phyloP scores from a whole-genome alignment of 2,113 vertebrate species.

The Chascanopsetta lugubris region DNA sequence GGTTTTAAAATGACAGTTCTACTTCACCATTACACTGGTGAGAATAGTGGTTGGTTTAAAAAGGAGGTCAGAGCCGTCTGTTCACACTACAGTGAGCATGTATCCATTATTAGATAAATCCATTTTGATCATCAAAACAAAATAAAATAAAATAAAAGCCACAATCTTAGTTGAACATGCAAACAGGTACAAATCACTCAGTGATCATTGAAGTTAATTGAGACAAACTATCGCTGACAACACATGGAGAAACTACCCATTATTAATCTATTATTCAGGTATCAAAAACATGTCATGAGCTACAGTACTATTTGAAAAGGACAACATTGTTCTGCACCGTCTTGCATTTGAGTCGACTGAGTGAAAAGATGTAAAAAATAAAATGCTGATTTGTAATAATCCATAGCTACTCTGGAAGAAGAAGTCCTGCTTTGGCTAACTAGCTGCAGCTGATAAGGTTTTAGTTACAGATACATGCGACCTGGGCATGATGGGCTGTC shows the following conservation, averaged over 20 bases:
- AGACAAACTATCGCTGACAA: constrained; percentile 46
- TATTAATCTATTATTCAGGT: constrained; percentile 46
- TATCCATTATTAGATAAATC: constrained; percentile 38
- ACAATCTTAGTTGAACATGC: constrained; percentile 44
- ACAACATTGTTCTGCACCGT: constrained; percentile 49
- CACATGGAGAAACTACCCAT: constrained; percentile 38
- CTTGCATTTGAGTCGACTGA: constrained; percentile 38
- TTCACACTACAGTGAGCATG: constrained; percentile 40
- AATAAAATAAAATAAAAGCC: constrained; percentile 27
- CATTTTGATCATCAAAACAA: constrained; percentile 21
- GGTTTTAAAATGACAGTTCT: constrained; percentile 45
- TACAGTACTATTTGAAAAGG: constrained; percentile 65
- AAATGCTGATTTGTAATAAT: constrained; percentile 57
- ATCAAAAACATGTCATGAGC: constrained; percentile 57
- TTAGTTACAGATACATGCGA: constrained; percentile 58
- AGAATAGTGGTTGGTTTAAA: constrained; percentile 63
- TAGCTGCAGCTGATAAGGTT: constrained; percentile 62
- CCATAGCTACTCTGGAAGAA: constrained; percentile 67
- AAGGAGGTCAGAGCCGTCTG: constrained; percentile 25
- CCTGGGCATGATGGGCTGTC: constrained; percentile 32
- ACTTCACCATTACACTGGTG: constrained; percentile 33
- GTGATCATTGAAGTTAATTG: constrained; percentile 43
- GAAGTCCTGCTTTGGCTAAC: constrained; percentile 73
- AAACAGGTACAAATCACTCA: constrained; percentile 47
- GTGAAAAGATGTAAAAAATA: constrained; percentile 54